These are phyloP conservation scores for Hydrozoanthus tunicans DNA, from an alignment of 64 coral and sea anemone species.

Conservation along the genomic window DNA sequence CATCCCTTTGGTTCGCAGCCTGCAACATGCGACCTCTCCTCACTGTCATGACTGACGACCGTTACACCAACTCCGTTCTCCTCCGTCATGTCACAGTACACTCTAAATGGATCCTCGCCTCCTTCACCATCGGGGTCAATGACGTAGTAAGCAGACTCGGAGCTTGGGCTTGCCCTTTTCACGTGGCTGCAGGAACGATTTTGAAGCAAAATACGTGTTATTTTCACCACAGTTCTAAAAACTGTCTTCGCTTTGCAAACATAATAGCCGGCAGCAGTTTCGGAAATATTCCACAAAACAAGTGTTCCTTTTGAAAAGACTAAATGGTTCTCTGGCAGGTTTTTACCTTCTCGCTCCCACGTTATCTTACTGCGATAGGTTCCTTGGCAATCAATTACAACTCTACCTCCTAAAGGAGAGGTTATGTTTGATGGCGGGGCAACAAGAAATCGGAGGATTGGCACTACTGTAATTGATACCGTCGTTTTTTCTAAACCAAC, in stretches of 20 bases:
- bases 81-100: slow-evolving; percentile 6
- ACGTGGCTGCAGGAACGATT: slow-evolving; percentile 36
- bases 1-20: background rate
- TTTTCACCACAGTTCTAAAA: background rate
- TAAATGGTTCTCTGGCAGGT: background rate
- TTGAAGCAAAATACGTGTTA: background rate
- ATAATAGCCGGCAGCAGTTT: background rate
- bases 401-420: background rate
- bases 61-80: slow-evolving; percentile 27
- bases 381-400: background rate
- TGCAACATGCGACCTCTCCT: background rate
- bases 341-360: background rate
- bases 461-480: slow-evolving; percentile 16
- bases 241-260: background rate
- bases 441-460: background rate
- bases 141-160: background rate
- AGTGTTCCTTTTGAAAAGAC: background rate
- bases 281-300: background rate
- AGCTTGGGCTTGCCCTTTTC: background rate
- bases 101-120: slow-evolving; percentile 27
- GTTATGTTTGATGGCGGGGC: background rate
- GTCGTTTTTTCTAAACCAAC: background rate
- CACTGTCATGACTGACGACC: slow-evolving; percentile 24
- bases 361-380: slow-evolving; percentile 15
- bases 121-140: background rate